Percentiles rank a stretch among this genome's conserved stretches.
Conservation (phyloP, 2,113 vertebrate species). For the Nannospalax galili region DNA sequence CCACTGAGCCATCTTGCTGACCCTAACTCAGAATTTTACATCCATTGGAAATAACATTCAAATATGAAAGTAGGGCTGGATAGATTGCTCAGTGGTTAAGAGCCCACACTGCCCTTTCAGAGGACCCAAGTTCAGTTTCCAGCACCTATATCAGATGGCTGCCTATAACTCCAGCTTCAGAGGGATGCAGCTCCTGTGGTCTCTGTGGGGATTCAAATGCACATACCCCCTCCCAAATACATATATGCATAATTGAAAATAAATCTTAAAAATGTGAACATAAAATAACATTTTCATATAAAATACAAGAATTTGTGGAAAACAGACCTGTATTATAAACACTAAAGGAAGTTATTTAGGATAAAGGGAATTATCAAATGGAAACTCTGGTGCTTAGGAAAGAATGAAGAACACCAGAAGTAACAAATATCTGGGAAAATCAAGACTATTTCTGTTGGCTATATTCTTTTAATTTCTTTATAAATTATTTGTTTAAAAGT, state of each 20-base stretch:
- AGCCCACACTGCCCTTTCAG: no score
- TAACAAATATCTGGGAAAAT: neutral
- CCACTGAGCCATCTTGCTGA: no score
- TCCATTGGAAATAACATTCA: neutral
- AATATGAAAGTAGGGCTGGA: neutral
- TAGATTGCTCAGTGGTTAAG: no score
- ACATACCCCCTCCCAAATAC: no score
- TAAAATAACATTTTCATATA: slow-evolving; percentile 18
- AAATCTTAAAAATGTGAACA: no score
- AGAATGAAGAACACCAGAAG: neutral
- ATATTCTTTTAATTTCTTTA: slow-evolving; percentile 38
- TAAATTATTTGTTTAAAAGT: slow-evolving; percentile 39
- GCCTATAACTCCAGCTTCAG: no score
- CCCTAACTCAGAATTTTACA: neutral
- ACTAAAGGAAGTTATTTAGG: neutral
- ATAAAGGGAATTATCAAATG: neutral
- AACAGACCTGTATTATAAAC: neutral
- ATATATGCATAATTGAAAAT: no score
- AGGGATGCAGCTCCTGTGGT: no score
- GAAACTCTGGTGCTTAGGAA: slow-evolving; percentile 7
- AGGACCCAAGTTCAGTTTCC: no score
- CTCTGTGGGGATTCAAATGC: no score
- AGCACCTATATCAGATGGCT: no score
- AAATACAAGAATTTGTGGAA: neutral
- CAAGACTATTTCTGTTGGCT: neutral